These are phyloP conservation scores for Corythornis madagascariensis DNA, from an alignment of 2,113 vertebrate species.

Conservation along the genomic window DNA sequence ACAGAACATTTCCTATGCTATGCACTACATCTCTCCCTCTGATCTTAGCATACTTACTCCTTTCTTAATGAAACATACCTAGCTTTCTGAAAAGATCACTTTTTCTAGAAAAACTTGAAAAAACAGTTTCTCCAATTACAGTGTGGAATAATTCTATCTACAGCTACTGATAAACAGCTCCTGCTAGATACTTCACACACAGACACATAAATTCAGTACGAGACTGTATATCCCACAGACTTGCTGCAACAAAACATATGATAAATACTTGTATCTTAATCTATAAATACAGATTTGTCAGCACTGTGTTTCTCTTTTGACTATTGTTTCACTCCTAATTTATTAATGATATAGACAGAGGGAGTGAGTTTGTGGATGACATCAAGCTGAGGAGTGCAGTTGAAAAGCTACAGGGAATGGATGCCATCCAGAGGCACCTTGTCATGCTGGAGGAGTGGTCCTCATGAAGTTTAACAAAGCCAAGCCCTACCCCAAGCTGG, in stretches of 20 bases:
- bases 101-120: neutral
- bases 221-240: neutral
- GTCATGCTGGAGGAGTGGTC: rapidly evolving
- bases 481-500: neutral
- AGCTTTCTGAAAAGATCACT: neutral
- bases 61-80: neutral
- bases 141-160: neutral
- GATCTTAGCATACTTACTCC: neutral
- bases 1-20: neutral
- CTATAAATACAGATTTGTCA: neutral
- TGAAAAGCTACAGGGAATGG: neutral
- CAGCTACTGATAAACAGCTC: rapidly evolving
- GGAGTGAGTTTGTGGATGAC: neutral
- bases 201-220: neutral
- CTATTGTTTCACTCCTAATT: neutral
- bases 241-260: neutral
- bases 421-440: neutral
- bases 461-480: neutral
- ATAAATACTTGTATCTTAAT: neutral
- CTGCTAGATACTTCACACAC: neutral
- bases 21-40: neutral
- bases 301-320: neutral
- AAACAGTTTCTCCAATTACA: neutral
- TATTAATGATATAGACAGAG: neutral
- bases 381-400: neutral